Evolutionary conservation across 1,140 invertebrate species (phyloP).

Genomic region (Zaprionus tsacasi): DNA sequence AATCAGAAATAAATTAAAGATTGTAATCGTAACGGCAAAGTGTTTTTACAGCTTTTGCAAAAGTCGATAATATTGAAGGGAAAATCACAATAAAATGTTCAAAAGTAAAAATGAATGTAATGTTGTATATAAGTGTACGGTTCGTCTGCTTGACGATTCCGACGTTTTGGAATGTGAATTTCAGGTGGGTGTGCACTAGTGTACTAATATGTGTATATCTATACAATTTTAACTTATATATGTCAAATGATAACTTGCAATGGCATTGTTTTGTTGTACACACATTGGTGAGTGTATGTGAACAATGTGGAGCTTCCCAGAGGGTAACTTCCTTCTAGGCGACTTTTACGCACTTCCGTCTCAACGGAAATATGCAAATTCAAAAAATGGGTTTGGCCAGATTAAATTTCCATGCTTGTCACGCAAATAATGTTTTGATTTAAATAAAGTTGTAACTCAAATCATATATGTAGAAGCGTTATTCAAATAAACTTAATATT

Average conservation of each 20-base stretch:
- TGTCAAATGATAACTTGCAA: not conserved
- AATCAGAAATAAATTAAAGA: constrained; percentile 21
- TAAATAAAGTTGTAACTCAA: not conserved
- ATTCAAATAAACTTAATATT: constrained; percentile 3
- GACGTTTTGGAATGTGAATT: constrained; percentile 98
- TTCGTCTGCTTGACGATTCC: constrained; percentile 96
- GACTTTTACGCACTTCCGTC: not conserved
- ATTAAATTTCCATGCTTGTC: not conserved
- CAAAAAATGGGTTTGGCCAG: constrained; percentile 2
- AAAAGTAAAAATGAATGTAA: constrained; percentile 91
- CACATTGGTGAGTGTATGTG: not conserved
- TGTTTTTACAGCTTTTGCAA: constrained; percentile 31
- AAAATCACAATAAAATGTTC: constrained; percentile 84
- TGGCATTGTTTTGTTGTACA: constrained; percentile 1
- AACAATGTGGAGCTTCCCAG: constrained; percentile 8
- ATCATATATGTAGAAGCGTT: not conserved
- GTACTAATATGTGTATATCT: no score
- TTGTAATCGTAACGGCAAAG: not conserved
- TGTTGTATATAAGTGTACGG: constrained; percentile 96
- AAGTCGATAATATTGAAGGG: constrained; percentile 39
- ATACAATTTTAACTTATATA: not conserved
- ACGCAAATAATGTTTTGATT: not conserved
- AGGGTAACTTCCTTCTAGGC: constrained; percentile 10
- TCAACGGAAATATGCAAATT: constrained; percentile 4
- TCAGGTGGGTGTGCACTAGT: constrained; percentile 89